These are phyloP conservation scores for Chalcis sispes DNA, from an alignment of 2,888 invertebrate species.

Conservation along the genomic window DNA sequence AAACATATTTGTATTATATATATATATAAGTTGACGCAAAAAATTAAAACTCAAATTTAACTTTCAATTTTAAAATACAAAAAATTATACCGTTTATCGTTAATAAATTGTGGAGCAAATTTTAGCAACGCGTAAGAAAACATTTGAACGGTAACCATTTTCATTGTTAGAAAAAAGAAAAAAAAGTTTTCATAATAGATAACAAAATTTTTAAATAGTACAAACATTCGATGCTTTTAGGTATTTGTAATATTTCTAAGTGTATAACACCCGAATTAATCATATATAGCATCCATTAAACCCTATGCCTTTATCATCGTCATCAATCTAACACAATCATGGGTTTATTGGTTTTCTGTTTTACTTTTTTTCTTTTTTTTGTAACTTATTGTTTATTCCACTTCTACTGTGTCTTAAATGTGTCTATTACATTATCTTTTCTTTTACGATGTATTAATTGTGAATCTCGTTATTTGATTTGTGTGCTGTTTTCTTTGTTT, in stretches of 20 bases:
- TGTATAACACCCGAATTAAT: not conserved
- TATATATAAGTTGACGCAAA: no score
- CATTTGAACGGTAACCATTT: not conserved
- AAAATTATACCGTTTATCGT: no score
- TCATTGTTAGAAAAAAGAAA: not conserved
- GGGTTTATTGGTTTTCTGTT: conserved; percentile 9
- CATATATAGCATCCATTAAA: conserved; percentile 28
- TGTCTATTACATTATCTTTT: not conserved
- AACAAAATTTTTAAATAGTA: no score
- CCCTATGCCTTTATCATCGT: conserved; percentile 5
- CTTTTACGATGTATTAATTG: conserved; percentile 15
- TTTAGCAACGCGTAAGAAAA: no score
- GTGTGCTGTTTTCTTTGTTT: conserved; percentile 35
- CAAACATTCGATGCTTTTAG: conserved; percentile 29
- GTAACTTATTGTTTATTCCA: conserved; percentile 30
- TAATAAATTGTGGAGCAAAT: no score
- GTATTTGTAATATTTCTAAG: not conserved
- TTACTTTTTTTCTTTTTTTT: conserved; percentile 4
- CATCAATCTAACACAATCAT: conserved; percentile 26
- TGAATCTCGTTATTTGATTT: conserved; percentile 30
- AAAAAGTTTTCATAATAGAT: no score
- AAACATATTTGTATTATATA: no score
- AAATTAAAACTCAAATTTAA: no score
- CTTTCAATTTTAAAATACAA: no score
- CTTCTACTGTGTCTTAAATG: no score